phyloP scores from a whole-genome alignment of 1,140 invertebrate species.

The Plutomurus gul region DNA sequence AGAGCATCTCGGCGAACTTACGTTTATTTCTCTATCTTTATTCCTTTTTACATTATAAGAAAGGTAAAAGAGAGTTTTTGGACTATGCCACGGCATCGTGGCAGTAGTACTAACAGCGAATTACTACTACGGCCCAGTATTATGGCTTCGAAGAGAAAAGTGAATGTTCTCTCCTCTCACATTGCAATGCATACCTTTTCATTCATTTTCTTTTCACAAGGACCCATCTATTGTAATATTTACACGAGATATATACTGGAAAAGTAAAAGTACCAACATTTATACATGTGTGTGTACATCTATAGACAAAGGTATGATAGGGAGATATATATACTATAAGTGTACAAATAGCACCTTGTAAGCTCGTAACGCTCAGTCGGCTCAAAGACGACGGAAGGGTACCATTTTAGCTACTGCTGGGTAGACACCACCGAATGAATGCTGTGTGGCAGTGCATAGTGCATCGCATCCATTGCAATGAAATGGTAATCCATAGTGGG shows the following conservation, averaged over 20 bases:
- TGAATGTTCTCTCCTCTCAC: conserved; percentile 22
- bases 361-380: too few relatives aligned
- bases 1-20: not conserved
- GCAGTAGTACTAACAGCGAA: not conserved
- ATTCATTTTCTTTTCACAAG: conserved; percentile 19
- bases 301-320: too few relatives aligned
- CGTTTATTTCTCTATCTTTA: not conserved
- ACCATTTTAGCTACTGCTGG: too few relatives aligned
- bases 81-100: too few relatives aligned
- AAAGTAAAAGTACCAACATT: not conserved
- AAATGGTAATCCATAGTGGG: not conserved
- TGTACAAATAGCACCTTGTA: too few relatives aligned
- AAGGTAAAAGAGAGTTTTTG: not conserved
- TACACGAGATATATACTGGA: not conserved
- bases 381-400: too few relatives aligned
- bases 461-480: too few relatives aligned
- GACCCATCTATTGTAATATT: conserved; percentile 29
- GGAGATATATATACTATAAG: too few relatives aligned
- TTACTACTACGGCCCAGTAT: conserved; percentile 4
- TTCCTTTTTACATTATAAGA: not conserved
- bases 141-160: conserved; percentile 23
- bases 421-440: too few relatives aligned
- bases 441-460: too few relatives aligned
- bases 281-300: too few relatives aligned
- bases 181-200: conserved; percentile 7